Evolutionary conservation across 2,797 vertebrate genomes (phyloP).

Genomic region (Myripristis jacobus): DNA sequence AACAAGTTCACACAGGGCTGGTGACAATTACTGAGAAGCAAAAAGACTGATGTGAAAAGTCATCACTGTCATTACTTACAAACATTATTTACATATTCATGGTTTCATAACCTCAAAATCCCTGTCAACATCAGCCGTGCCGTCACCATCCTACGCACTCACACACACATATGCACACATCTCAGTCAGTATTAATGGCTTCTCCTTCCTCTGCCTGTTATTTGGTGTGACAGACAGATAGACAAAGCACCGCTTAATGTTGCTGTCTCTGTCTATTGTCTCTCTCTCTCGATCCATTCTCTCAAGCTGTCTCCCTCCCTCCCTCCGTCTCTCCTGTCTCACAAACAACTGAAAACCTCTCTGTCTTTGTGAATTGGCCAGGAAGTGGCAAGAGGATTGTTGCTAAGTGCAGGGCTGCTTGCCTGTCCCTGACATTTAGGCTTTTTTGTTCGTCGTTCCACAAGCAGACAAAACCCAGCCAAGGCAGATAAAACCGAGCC

Average conservation of each 20-base stretch:
- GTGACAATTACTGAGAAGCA: too few species aligned
- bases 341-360: constrained; percentile 57
- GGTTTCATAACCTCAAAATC: constrained; percentile 53
- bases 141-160: constrained; percentile 21
- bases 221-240: constrained; percentile 44
- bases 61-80: constrained; percentile 21
- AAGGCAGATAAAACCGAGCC: constrained; percentile 52
- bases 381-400: constrained; percentile 68
- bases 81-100: constrained; percentile 8
- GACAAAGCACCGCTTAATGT: constrained; percentile 61
- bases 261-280: constrained; percentile 65
- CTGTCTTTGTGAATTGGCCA: constrained; percentile 62
- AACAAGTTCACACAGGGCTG: too few species aligned
- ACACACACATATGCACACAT: constrained; percentile 20
- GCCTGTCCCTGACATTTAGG: constrained; percentile 74
- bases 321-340: constrained; percentile 27
- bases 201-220: constrained; percentile 42
- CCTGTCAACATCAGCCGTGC: constrained; percentile 30
- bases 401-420: constrained; percentile 66
- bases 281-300: constrained; percentile 39
- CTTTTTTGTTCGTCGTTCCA: constrained; percentile 66
- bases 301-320: neutral
- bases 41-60: constrained; percentile 1
- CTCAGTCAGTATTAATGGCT: constrained; percentile 43
- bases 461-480: constrained; percentile 59